Evolutionary conservation across 2,113 vertebrate genomes (phyloP), one percentile per base, ranked within the genome.

Genomic region (Fulica atra): DNA sequence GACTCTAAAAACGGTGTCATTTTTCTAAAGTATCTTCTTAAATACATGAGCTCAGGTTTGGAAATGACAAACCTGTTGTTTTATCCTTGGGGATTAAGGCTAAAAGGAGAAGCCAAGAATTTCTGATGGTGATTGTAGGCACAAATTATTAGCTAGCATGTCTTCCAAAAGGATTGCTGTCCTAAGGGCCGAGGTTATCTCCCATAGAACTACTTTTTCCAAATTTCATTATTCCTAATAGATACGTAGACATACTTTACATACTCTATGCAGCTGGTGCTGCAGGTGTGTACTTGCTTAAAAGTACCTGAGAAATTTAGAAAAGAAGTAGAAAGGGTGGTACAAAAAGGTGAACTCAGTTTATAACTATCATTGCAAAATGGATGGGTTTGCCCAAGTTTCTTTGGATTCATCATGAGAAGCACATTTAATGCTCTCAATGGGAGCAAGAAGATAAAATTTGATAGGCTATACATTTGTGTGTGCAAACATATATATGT

Each of bases 171-270:
- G 31, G 21, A 71, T 92, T 79, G 70, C 21, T 87, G 36, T 89
- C 65, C 81, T 87, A 92, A 87, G 78, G 78, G 85, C 16, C 65
- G 81, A 94, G 65, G 91, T 94, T 94, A 87, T 89, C 56, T 82
- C 74, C 53, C 23, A 31, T 13, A 76, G 57, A 46, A 46, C 44
- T 46, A 71, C 38, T 76, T 94, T 72, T 88, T 68, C 70, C 53
- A 57, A 79, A 88, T 71, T 54, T 90, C 36, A 71, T 89, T 89
- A 71, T 71, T 94, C 16, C 42, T 85, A 79, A 85, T 79, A 74
- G 20, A 81, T 74, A 50, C 2, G 1, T 64, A 68, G 6, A 73
- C 12, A 31, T 84, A 91, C 77, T 89, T 94, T 59, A 78, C 31
- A 59, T 78, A 46, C 44, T 89, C 88, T 23, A 53, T 81, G 56